Percentiles rank a stretch among this genome's conserved stretches.
Evolutionary conservation across 1,140 invertebrate species (phyloP).

Genomic region (Drosophila kepulauana): DNA sequence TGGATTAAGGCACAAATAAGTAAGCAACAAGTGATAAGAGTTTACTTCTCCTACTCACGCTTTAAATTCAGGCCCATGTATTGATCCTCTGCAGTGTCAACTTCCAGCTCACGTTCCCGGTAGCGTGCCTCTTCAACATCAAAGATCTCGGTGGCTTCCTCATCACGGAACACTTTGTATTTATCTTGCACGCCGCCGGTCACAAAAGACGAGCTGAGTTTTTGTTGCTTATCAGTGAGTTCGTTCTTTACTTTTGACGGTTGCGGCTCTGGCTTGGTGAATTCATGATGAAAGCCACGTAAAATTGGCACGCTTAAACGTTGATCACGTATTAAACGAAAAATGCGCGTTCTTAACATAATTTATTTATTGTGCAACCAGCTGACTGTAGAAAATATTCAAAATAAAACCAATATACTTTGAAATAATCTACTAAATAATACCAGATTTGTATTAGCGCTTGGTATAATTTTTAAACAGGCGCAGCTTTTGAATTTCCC

Average conservation of each 20-base stretch:
- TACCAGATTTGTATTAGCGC: neutral
- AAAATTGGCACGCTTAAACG: conserved; percentile 66
- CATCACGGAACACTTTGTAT: conserved; percentile 86
- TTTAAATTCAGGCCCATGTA: conserved; percentile 85
- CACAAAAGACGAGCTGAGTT: conserved; percentile 17
- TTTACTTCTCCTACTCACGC: conserved; percentile 83
- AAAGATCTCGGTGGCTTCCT: conserved; percentile 88
- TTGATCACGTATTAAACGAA: conserved; percentile 66
- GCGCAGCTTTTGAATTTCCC: no score
- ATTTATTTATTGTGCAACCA: conserved; percentile 25
- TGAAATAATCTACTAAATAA: neutral
- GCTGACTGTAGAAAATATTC: conserved; percentile 21
- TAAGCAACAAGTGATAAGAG: neutral
- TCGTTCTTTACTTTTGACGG: neutral
- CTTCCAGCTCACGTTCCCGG: conserved; percentile 54
- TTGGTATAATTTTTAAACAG: no score
- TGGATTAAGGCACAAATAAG: conserved; percentile 52
- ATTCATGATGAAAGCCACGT: conserved; percentile 79
- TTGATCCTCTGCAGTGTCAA: conserved; percentile 78
- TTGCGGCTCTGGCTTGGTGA: conserved; percentile 56
- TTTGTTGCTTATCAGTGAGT: no score
- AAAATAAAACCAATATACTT: neutral
- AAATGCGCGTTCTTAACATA: conserved; percentile 66
- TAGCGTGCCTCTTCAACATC: conserved; percentile 88
- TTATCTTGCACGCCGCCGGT: conserved; percentile 65